phyloP scores from a whole-genome alignment of 2,888 invertebrate species.

The Eupithecia tripunctaria region DNA sequence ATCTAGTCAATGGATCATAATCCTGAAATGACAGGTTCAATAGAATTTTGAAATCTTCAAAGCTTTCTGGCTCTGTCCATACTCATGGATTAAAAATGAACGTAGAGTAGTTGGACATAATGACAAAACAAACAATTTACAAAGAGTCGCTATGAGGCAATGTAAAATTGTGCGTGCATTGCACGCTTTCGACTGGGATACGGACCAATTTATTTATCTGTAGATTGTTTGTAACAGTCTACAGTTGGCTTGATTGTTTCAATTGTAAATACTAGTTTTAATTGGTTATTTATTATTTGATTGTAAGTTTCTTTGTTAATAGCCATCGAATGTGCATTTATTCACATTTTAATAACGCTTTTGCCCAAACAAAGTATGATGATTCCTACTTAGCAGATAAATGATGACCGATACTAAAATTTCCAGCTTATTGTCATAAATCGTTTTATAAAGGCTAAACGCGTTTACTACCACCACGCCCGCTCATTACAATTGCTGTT shows the following conservation, averaged over 20 bases:
- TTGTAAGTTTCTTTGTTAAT: too few relatives aligned
- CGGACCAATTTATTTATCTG: too few relatives aligned
- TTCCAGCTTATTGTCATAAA: neutral
- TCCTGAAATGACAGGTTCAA: neutral
- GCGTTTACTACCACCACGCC: conserved; percentile 22
- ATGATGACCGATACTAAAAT: neutral
- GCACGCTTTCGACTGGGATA: too few relatives aligned
- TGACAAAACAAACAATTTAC: neutral
- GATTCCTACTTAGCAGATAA: neutral
- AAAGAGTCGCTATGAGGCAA: too few relatives aligned
- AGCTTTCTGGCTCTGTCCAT: neutral
- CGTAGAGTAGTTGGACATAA: neutral
- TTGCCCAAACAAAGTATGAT: neutral
- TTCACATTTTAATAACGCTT: neutral
- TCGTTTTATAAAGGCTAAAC: neutral
- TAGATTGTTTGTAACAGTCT: too few relatives aligned
- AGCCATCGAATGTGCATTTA: too few relatives aligned
- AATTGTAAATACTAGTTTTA: too few relatives aligned
- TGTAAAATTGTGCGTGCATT: too few relatives aligned
- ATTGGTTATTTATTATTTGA: too few relatives aligned
- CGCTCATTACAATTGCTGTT: conserved; percentile 25
- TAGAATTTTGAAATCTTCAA: neutral
- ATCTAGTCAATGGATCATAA: too few relatives aligned
- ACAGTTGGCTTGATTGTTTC: too few relatives aligned
- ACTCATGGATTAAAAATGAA: neutral